Evolutionary conservation across 2,113 vertebrate species (phyloP).

Genomic region (Regulus satrapa): DNA sequence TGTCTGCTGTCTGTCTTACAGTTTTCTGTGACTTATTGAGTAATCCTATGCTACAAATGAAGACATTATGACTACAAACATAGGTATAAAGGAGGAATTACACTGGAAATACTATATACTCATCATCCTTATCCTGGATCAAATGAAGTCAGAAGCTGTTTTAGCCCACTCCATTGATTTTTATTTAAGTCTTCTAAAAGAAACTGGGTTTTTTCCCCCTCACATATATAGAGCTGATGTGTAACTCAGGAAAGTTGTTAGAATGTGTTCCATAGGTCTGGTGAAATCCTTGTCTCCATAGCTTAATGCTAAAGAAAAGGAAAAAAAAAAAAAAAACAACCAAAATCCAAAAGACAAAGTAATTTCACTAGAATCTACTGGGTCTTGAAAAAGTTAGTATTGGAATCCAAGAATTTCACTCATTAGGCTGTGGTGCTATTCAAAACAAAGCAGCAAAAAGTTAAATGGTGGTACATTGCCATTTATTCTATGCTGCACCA

Average conservation of each 20-base stretch:
- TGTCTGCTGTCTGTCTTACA: neutral
- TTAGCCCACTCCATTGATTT: neutral
- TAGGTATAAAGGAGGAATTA: neutral
- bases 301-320: neutral
- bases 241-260: neutral
- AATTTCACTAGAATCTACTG: neutral
- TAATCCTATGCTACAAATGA: neutral
- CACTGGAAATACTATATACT: neutral
- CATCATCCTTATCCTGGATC: neutral
- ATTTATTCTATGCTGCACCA: neutral
- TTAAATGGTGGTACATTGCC: neutral
- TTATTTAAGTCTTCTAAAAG: neutral
- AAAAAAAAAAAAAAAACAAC: neutral
- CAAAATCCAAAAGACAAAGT: no score
- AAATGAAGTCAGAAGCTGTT: neutral
- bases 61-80: neutral
- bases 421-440: neutral
- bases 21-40: neutral
- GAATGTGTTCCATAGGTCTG: neutral
- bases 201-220: rapidly evolving
- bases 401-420: neutral
- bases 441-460: neutral
- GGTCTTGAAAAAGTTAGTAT: neutral
- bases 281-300: neutral
- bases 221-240: neutral